Evolutionary conservation across 2,888 invertebrate species (phyloP), one percentile per base, ranked within the genome.

Genomic region (Ischnura elegans): DNA sequence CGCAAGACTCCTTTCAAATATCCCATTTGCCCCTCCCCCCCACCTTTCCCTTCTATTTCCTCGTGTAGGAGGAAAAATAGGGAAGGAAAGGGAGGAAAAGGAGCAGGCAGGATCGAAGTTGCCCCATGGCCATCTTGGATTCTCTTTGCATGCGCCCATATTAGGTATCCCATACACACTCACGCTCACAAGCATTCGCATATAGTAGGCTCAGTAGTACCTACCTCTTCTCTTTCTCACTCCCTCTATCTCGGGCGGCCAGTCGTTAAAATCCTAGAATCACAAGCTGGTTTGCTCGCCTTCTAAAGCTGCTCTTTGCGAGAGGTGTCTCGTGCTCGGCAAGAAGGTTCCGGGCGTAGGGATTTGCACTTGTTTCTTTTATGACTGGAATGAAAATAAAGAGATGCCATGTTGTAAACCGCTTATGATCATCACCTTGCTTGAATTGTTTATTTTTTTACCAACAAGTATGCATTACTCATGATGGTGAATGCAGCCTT

Each of bases 121-220:
- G 61, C 61, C n/a, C 90, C 42, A 55, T 87, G 51, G 51, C 55
- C 55, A 42, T 43, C 51, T 51, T 43, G 86, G 86, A 86, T 46
- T 43, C 46, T 86, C 86, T 86, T 86, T 46, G 45, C 76, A 36
- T 66, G 13, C 13, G 25, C 86, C 86, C n/a, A 46, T 45, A 86
- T 86, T 86, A 76, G 76, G 76, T 36, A 29, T 76, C 76, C 36
- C 76, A 36, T 16, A 36, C 36, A 36, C 36, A 36, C 76, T 10
- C 29, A 36, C 13, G 6, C 36, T 36, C n/a, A 16, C 76, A n/a
- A 21, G 61, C 25, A 5, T 19, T 19, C 61, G 16, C 47, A 16
- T 47, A 47, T 47, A 16, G 47, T 16, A 47, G 61, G n/a, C 76
- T 29, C 76, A 5, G 76, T 36, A 2, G 21, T 36, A 13, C 19